A percentile compares a stretch with the other conserved stretches of the same genome.
Conservation (phyloP, 2,113 vertebrate genomes). For the Ahaetulla prasina region DNA sequence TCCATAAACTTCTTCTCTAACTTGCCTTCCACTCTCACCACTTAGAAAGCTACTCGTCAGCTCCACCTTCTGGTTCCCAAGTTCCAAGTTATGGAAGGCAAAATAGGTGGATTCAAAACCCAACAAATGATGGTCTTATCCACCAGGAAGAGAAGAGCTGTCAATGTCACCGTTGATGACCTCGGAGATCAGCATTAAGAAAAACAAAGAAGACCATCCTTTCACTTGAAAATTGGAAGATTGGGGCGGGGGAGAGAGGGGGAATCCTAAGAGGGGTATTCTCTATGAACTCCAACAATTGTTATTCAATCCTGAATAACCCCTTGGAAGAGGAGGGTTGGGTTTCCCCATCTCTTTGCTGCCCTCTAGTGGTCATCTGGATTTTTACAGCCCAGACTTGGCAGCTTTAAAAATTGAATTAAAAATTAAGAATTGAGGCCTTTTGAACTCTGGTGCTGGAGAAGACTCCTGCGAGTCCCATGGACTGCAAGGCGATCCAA, state of each 20-base stretch:
- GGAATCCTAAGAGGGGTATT: neutral
- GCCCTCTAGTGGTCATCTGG: neutral
- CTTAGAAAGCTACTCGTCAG: conserved; percentile 12
- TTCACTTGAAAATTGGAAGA: accelerated
- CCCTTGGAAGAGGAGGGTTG: neutral
- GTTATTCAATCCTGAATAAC: neutral
- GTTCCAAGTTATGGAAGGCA: neutral
- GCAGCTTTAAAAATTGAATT: neutral
- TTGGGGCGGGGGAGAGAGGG: accelerated
- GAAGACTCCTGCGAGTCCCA: too few species aligned
- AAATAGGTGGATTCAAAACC: neutral
- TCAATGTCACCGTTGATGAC: accelerated
- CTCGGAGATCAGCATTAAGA: neutral
- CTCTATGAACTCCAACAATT: neutral
- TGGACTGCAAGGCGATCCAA: too few species aligned
- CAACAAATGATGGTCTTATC: neutral
- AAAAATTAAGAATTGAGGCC: too few species aligned
- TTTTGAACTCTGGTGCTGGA: too few species aligned
- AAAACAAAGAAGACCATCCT: neutral
- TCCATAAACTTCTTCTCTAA: neutral
- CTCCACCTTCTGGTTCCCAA: conserved; percentile 27
- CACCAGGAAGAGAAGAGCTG: accelerated
- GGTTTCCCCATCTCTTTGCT: neutral
- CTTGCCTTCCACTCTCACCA: neutral
- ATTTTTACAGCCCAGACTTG: neutral